A percentile compares a stretch with the other conserved stretches of the same genome.
These are phyloP conservation scores for Thryonomys swinderianus DNA, from an alignment of 2,113 vertebrate species.

Conservation along the genomic window DNA sequence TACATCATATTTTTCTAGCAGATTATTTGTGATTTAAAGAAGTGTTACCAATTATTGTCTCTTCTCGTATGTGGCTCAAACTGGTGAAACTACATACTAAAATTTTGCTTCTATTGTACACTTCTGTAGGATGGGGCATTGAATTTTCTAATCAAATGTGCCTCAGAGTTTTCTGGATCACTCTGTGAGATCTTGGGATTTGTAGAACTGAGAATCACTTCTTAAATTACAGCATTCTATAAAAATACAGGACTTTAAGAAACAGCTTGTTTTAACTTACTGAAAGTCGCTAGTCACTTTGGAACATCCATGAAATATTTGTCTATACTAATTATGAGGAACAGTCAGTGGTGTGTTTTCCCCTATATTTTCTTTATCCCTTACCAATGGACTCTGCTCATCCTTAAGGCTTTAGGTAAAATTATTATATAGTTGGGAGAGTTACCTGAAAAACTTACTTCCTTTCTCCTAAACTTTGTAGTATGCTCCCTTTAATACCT, in stretches of 20 bases:
- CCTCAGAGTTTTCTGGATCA: neutral
- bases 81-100: neutral
- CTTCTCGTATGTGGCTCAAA: neutral
- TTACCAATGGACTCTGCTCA: neutral
- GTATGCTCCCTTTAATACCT: neutral
- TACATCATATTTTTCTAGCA: neutral
- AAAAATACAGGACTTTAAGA: neutral
- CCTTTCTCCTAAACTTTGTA: neutral
- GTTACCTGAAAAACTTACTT: neutral
- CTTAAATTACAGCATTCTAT: neutral
- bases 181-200: neutral
- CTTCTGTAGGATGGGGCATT: neutral
- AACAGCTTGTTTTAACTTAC: neutral
- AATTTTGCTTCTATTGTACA: neutral
- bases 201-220: neutral
- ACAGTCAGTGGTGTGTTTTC: too few relatives aligned
- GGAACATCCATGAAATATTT: neutral
- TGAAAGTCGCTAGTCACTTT: neutral
- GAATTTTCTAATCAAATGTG: neutral
- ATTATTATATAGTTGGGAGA: neutral
- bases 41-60: neutral
- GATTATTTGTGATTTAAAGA: slow-evolving; percentile 15
- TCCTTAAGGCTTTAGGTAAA: neutral
- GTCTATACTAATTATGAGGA: neutral
- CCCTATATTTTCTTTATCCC: neutral